These are phyloP conservation scores for Smutsia temminckii DNA, from an alignment of 2,797 vertebrate species.

Conservation along the genomic window DNA sequence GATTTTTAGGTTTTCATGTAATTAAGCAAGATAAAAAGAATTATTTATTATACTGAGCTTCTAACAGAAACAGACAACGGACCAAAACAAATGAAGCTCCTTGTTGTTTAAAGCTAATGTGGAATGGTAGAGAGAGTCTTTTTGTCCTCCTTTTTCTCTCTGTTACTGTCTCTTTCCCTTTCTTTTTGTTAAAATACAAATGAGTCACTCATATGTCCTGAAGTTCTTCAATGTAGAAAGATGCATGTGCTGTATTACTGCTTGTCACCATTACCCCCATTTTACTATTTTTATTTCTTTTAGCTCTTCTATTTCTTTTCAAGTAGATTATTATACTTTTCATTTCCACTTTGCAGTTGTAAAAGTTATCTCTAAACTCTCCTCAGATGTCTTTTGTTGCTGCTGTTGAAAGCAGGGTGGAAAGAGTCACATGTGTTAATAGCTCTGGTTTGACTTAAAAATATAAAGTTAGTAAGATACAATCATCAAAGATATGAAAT, in stretches of 20 bases:
- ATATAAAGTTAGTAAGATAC: background rate
- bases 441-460: background rate
- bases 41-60: background rate
- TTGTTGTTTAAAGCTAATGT: background rate
- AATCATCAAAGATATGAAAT: background rate
- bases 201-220: background rate
- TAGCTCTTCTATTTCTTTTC: background rate
- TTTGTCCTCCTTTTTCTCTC: background rate
- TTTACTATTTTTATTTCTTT: background rate
- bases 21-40: background rate
- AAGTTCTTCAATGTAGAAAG: background rate
- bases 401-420: background rate
- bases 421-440: background rate
- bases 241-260: background rate
- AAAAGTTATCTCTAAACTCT: background rate
- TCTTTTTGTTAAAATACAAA: background rate
- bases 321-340: background rate
- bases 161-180: background rate
- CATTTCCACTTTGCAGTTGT: background rate
- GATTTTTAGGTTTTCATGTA: background rate
- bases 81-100: background rate
- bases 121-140: background rate
- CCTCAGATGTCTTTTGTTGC: background rate
- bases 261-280: background rate
- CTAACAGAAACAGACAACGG: background rate